A percentile compares a stretch with the other conserved stretches of the same genome.
Conservation (phyloP, 2,797 vertebrate genomes). For the Mormyrops attenuatus region DNA sequence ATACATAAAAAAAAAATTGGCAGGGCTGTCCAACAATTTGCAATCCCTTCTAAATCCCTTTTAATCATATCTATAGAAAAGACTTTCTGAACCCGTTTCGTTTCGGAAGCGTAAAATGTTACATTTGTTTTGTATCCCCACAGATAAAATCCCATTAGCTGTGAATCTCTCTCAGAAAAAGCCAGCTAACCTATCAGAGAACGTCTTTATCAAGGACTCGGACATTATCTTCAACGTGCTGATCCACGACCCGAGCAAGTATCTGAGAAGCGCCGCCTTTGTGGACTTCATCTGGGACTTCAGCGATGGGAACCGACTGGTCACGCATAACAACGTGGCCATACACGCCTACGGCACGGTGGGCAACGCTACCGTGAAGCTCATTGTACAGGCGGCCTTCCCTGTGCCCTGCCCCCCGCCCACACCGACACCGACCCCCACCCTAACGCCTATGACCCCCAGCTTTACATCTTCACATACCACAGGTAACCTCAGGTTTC, state of each 20-base stretch:
- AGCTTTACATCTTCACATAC: constrained; percentile 28
- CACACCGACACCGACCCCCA: constrained; percentile 56
- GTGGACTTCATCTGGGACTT: constrained; percentile 86
- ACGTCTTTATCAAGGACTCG: constrained; percentile 72
- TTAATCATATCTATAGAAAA: not conserved
- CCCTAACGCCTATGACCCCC: constrained; percentile 48
- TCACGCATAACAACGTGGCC: constrained; percentile 66
- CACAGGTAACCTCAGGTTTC: constrained; percentile 45
- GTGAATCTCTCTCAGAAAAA: constrained; percentile 82
- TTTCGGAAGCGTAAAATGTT: not conserved
- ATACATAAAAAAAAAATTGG: not conserved
- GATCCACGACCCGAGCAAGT: constrained; percentile 84
- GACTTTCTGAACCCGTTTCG: not conserved
- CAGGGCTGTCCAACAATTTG: not conserved
- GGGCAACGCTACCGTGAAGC: constrained; percentile 71
- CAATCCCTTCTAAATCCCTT: not conserved
- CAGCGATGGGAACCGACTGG: constrained; percentile 72
- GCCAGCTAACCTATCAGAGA: constrained; percentile 68
- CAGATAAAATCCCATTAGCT: constrained; percentile 81
- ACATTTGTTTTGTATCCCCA: not conserved
- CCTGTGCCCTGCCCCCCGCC: constrained; percentile 63
- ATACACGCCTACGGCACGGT: constrained; percentile 62
- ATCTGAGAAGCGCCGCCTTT: constrained; percentile 71
- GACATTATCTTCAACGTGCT: constrained; percentile 73
- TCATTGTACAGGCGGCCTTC: constrained; percentile 78